Base-by-base conservation (phyloP, 2,113 vertebrate species). In the Triplophysa siluroides region DNA sequence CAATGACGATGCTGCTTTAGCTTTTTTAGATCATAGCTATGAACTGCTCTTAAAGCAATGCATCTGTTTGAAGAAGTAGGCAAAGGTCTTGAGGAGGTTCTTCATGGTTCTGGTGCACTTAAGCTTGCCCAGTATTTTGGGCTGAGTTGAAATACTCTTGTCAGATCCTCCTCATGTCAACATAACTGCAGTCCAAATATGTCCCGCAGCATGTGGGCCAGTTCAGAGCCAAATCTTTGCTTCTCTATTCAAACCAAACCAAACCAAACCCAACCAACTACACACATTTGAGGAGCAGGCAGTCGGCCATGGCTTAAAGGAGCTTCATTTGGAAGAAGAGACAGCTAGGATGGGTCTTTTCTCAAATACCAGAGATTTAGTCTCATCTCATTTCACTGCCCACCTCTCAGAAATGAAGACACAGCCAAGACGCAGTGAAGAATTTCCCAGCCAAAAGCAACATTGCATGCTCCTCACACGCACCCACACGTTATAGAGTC, bases 181-280 rank as follows among this genome's bases (percentile, higher is more conserved):
- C 75, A 79, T 87, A 91, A 87, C 89, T 88, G 86, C 77, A 75
- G 80, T 85, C 86, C 89, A 91, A 91, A 88, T 87, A 84, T 79
- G 79, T 80, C 80, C 78, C 79, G 21, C 72, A 29, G 86, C 88
- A 84, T 90, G 86, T 86, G 84, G 82, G 85, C 85, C 84, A 83
- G 69, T 62, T 26, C n/a, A n/a, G 45, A 83, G 86, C 81, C 88
- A 88, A 86, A 82, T 82, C 86, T 85, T 79, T 85, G 70, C 66
- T 9, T 45, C 68, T 10, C 58, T 7, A n/a, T 75, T 60, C 74
- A 64, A 81, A 76, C 66, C 74, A 64, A 81, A n/a, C n/a, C n/a
- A n/a, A n/a, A 76, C 66, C 66, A 47, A 74, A 62, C 58, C 29
- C 47, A 61, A 63, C 66, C 81, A 78, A 80, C 56, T n/a, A 54